Evolutionary conservation across 2,113 vertebrate species (phyloP).

Genomic region (Neolamprologus ventralis): DNA sequence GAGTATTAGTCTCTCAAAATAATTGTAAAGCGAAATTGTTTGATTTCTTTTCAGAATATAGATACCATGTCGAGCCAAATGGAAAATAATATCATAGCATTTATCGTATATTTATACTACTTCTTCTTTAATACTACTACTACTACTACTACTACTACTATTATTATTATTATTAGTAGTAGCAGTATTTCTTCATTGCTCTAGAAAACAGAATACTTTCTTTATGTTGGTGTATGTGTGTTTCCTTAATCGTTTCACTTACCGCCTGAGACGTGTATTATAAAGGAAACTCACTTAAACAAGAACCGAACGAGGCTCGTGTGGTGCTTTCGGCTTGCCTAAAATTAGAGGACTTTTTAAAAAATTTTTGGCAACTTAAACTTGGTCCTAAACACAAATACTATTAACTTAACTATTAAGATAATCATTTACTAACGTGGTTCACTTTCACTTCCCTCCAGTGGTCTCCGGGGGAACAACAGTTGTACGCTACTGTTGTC

Average conservation of each 20-base stretch:
- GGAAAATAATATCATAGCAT: background rate
- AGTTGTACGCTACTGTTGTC: background rate
- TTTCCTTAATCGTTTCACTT: background rate
- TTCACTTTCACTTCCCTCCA: background rate
- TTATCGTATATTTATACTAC: background rate
- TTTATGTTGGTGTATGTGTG: background rate
- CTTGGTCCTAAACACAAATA: background rate
- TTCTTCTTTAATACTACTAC: background rate
- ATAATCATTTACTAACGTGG: background rate
- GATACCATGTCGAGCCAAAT: background rate
- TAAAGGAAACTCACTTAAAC: background rate
- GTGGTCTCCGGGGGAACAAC: background rate
- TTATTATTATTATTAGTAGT: accelerated
- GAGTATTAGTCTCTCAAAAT: background rate
- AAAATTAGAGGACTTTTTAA: background rate
- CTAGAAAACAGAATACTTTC: background rate
- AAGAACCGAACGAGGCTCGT: background rate
- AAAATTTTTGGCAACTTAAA: no score
- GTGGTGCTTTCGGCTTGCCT: background rate
- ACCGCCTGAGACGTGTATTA: background rate
- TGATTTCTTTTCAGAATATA: background rate
- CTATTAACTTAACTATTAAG: background rate
- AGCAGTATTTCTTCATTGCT: background rate
- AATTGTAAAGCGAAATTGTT: background rate
- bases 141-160: accelerated